A percentile compares a stretch with the other conserved stretches of the same genome.
phyloP scores from a whole-genome alignment of 2,797 vertebrate genomes.

The Schizopygopsis malacanthus region DNA sequence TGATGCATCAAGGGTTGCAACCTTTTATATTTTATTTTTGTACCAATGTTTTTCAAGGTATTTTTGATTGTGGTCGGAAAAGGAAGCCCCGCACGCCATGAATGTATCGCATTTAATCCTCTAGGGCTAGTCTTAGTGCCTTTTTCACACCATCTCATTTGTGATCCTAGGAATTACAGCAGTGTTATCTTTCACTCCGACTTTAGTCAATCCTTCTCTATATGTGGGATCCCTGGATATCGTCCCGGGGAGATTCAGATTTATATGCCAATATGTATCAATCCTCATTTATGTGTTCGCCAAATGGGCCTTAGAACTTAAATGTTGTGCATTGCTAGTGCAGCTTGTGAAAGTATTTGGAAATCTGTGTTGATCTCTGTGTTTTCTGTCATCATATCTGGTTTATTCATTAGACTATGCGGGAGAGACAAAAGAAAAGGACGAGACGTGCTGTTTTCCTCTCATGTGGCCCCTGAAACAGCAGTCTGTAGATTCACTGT shows the following conservation, averaged over 20 bases:
- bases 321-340: conserved; percentile 59
- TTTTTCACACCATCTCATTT: conserved; percentile 70
- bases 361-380: conserved; percentile 42
- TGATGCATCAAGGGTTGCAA: conserved; percentile 68
- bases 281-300: conserved; percentile 52
- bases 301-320: conserved; percentile 55
- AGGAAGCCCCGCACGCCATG: conserved; percentile 75
- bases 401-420: conserved; percentile 9
- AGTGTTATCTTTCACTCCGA: conserved; percentile 51
- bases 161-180: conserved; percentile 44
- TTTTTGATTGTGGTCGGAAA: conserved; percentile 69
- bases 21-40: conserved; percentile 82
- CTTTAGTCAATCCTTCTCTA: conserved; percentile 35
- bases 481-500: conserved; percentile 74
- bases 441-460: neutral
- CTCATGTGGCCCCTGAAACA: conserved; percentile 16
- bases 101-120: conserved; percentile 78
- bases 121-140: conserved; percentile 83
- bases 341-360: conserved; percentile 56
- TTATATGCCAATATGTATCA: conserved; percentile 54
- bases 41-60: conserved; percentile 79
- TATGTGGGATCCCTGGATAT: conserved; percentile 47
- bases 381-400: conserved; percentile 43
- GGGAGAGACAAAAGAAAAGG: conserved; percentile 16
- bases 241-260: neutral